Base-by-base conservation (phyloP, 2,797 vertebrate species). In the Gymnothorax javanicus region DNA sequence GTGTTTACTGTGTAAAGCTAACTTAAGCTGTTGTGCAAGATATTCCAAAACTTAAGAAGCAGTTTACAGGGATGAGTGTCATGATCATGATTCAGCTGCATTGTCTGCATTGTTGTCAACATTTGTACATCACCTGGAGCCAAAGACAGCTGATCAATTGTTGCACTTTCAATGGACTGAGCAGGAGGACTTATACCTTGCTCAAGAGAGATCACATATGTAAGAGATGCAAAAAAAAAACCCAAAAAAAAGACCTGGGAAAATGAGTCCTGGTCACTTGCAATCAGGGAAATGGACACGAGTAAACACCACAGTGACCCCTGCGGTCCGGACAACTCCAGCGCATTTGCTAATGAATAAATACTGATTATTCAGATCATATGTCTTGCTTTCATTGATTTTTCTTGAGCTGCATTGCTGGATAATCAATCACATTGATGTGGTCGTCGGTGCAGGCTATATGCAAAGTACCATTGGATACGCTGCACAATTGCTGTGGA, bases 51-150 rank as follows among this genome's bases (percentile, higher is more conserved):
- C 52, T 12, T 81, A n/a, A 81, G 23, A 54, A 81, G 52, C n/a
- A 23, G 25, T 56, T 23, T 77, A 12, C 33, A 77, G 27, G 50
- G 73, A 52, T 50, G 17, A 6, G 56, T 54, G 64, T 1, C 6
- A 11, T 12, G 7, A 56, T 56, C 15, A 25, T 56, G n/a, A 81
- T 54, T 56, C 20, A 20, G 7, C 20, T 81, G 11, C 23, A 81
- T 9, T 83, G 58, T 25, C 20, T 81, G 11, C 23, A 81, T 9
- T 83, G 25, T 25, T 83, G 59, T 59, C 82, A 62, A 27, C 54
- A 15, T 2, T 60, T 81, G 17, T 13, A 60, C 23, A 57, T 86
- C 90, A 90, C 87, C 87, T 91, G 90, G 87, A 60, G 25, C 58
- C 25, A 62, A 27, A 71, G 73, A 86, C 67, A 73, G 64, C 75